Percentiles rank a stretch among this genome's conserved stretches.
Evolutionary conservation across 2,113 vertebrate genomes (phyloP).

Genomic region (Pelvicachromis taeniatus): DNA sequence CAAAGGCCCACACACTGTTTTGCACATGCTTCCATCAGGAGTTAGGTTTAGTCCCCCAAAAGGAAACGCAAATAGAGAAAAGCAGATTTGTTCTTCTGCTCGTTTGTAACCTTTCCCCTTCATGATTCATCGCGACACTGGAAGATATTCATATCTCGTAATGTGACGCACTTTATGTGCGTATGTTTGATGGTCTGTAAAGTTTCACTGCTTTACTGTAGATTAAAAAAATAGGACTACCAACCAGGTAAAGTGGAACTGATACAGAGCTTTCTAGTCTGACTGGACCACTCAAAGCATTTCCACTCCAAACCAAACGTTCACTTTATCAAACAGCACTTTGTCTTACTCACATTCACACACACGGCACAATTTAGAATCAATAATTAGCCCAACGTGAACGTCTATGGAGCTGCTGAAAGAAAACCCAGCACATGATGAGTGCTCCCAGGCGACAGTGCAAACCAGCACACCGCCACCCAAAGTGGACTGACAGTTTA

Average conservation of each 20-base stretch:
- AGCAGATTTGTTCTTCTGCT: neutral
- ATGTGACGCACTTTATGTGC: neutral
- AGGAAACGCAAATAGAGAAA: neutral
- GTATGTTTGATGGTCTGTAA: neutral
- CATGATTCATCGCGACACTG: neutral
- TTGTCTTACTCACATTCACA: neutral
- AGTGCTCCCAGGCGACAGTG: neutral
- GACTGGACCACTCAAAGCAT: neutral
- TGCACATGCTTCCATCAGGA: neutral
- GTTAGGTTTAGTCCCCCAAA: neutral
- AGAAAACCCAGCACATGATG: neutral
- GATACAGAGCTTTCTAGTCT: neutral
- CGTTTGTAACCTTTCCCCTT: neutral
- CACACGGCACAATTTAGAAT: neutral
- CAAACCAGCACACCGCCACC: neutral
- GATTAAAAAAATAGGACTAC: neutral
- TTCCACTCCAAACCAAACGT: neutral
- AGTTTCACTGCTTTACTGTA: neutral
- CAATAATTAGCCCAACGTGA: accelerated
- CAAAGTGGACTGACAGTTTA: neutral
- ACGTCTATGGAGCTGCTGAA: neutral
- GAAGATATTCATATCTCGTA: neutral
- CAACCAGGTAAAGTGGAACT: accelerated
- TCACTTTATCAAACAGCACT: neutral
- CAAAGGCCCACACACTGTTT: neutral